Percentiles rank a stretch among this genome's conserved stretches.
These are phyloP conservation scores for Conus betulinus DNA, from an alignment of 1,140 invertebrate genomes.

Conservation along the genomic window DNA sequence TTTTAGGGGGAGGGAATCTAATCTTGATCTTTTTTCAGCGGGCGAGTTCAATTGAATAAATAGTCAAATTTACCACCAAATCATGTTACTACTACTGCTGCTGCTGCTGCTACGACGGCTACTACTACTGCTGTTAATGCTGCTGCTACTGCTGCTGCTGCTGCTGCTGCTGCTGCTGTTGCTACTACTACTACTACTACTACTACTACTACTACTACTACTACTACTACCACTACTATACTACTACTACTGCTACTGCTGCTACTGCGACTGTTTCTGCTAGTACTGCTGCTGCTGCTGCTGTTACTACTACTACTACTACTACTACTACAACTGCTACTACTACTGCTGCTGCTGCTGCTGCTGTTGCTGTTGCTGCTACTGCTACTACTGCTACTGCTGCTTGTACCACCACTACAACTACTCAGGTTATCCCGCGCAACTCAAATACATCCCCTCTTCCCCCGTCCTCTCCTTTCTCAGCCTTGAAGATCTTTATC, in stretches of 20 bases:
- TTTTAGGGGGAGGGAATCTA: no score
- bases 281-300: no score
- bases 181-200: conserved; percentile 13
- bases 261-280: no score
- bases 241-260: background rate
- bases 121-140: background rate
- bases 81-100: background rate
- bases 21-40: background rate
- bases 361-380: background rate
- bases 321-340: conserved; percentile 4
- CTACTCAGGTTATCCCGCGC: background rate
- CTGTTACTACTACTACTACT: background rate
- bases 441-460: no score
- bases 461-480: no score
- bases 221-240: background rate
- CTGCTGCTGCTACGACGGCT: no score
- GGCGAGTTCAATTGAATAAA: background rate
- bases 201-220: conserved; percentile 3
- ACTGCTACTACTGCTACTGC: no score
- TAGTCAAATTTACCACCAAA: background rate
- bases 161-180: background rate
- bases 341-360: background rate
- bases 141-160: background rate
- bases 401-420: background rate
- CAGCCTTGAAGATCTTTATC: no score